Base-by-base conservation (phyloP, 2,113 vertebrate genomes). In the Megalops atlanticus region DNA sequence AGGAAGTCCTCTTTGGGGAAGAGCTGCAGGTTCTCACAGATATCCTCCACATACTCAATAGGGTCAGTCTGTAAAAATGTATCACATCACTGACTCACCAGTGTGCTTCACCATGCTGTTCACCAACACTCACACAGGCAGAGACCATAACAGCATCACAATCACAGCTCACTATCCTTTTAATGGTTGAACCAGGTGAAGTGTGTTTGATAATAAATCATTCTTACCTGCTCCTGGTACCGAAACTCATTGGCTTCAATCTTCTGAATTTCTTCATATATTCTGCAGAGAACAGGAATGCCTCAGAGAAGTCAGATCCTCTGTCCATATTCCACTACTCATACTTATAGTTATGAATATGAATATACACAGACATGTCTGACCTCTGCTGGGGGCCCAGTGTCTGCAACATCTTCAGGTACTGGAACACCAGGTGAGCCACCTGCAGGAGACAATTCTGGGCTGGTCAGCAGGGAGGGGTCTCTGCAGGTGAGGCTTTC, bases 1-100 rank as follows among this genome's bases (percentile, higher is more conserved):
- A 99, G 94, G 82, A 98, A 96, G 91, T 99, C 96, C 85, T 96
- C 95, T 85, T 96, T 95, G 4, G 94, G 93, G 84, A 96, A 99
- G 35, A 98, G 91, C 86, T 99, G 98, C 96, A 99, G 98, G 91
- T 98, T 98, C 90, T 99, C 97, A 92, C 97, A 98, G 16, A 98
- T 93, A 85, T 96, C 96, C 92, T 98, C 97, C 41, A 97, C 97
- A 41, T 97, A 97, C 72, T 99, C 96, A 84, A 98, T 96, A 5
- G 97, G 97, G 88, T 99, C 97, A 75, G 95, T 97, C 98, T 99
- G 89, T 72, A 6, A 87, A 85, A 89, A 77, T 78, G 49, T 54
- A 81, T 27, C 14, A 78, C n/a, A 72, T 24, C 45, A 38, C 35
- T 40, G 1, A 68, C 39, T 68, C 27, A 18, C 38, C 33, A 27